Evolutionary conservation across 2,113 vertebrate species (phyloP), one percentile per base, ranked within the genome.

Genomic region (Mobula birostris): DNA sequence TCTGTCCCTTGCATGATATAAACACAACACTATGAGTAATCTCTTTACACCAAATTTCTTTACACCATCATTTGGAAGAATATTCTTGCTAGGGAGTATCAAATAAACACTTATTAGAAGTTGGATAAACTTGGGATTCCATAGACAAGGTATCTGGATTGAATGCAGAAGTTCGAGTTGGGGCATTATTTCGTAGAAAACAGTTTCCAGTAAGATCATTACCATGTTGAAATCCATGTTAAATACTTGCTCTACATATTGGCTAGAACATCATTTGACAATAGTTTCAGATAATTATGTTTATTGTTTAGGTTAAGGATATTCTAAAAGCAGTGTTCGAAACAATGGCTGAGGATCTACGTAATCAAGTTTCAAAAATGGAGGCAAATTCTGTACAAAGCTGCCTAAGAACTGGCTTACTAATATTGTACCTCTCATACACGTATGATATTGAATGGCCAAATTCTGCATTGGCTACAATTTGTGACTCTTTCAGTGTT

Each of bases 241-340:
- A 32, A 17, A 66, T 90, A 15, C 2, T 90, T 90, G 66, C 61
- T 66, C 27, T 88, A 27, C 29, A 88, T 15, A 88, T 66, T 63
- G 85, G n/a, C 85, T 7, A 19, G 85, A 90, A 12, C 1, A 66
- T 8, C 29, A 66, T 29, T 63, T 90, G 58, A 90, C n/a, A 17
- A 66, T 63, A 56, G 8, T 9, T 90, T 66, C 61, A 66, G 29
- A 68, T 32, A 19, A 17, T 88, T 74, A 87, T n/a, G n/a, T 68
- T 7, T 90, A 7, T 83, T 0, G 56, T 6, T 88, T 63, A 97
- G 97, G 96, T 97, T 24, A 96, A 17, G 11, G 87, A 0, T 0
- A 72, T 97, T 94, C 24, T 97, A 5, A 97, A 96, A 77, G 40
- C 94, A 0, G 97, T 97, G n/a, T 94, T 96, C 96, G 96, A 87